Base-by-base conservation (phyloP, 2,797 vertebrate genomes). In the Dendrocincla tyrannina region DNA sequence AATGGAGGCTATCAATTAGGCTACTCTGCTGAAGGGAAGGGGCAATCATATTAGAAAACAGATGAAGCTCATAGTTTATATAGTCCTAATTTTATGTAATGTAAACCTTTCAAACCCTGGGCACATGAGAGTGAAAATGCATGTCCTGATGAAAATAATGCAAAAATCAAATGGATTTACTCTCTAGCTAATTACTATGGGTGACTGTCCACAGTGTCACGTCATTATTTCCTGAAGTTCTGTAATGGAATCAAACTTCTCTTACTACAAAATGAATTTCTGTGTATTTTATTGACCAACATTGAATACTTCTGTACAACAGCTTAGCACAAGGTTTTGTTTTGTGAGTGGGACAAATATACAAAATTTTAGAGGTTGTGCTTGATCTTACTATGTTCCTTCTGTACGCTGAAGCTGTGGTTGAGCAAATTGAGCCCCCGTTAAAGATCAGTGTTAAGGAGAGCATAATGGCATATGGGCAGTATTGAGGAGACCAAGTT, bases 81-180 rank as follows among this genome's bases (percentile, higher is more conserved):
- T 95, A 97, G 96, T 95, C 94, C 95, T 98, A 97, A 98, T 98
- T 98, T 98, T 97, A 97, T 98, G 98, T 98, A 98, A 98, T 98
- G 97, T 96, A 98, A 98, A 98, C 97, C 95, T 96, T 97, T 97
- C 97, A 96, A 97, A 95, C 90, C 89, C 94, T 81, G 93, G 90
- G 94, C 95, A 95, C 97, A 95, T 92, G 95, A 95, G 88, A 98
- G 93, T 88, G 95, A 92, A 97, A 98, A 98, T 94, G 97, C 94
- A 90, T 88, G 94, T 96, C 94, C 94, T 92, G 89, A 95, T 96
- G 52, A 95, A 97, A 97, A 95, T 93, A 95, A 96, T 96, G 86
- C 74, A 89, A 95, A 95, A 96, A 96, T n/a, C 93, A 97, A 97
- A 97, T 95, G 96, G 96, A 97, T 98, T 98, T 97, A 97, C 97